Evolutionary conservation across 1,140 invertebrate genomes (phyloP).

Genomic region (Monochamus saltuarius): DNA sequence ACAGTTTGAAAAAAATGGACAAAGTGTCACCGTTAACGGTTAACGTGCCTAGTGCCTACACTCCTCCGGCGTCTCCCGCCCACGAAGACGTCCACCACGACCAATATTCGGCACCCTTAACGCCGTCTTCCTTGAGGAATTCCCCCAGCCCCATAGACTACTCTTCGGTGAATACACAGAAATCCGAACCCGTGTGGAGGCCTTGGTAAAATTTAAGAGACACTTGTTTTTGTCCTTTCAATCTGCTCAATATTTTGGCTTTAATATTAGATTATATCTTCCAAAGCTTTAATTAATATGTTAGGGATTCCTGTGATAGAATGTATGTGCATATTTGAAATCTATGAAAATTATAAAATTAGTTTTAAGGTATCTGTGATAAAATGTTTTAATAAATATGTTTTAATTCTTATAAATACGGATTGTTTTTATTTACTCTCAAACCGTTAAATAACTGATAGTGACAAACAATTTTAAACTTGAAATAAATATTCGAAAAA

Average conservation of each 20-base stretch:
- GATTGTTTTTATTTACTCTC: background rate
- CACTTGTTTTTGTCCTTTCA: conserved; percentile 1
- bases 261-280: conserved; percentile 5
- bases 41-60: conserved; percentile 54
- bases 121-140: conserved; percentile 63
- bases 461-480: too few species aligned
- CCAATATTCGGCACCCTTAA: conserved; percentile 59
- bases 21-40: conserved; percentile 56
- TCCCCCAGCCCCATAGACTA: conserved; percentile 29
- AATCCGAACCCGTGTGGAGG: conserved; percentile 60
- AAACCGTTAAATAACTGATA: too few species aligned
- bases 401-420: conserved; percentile 5
- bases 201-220: conserved; percentile 58
- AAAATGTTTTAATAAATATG: background rate
- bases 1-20: conserved; percentile 77
- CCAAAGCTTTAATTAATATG: background rate
- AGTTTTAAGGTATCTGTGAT: background rate
- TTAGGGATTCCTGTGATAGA: background rate
- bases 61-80: conserved; percentile 57
- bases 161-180: conserved; percentile 5
- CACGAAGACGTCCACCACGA: conserved; percentile 54
- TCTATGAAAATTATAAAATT: background rate
- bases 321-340: background rate
- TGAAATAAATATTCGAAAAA: too few species aligned
- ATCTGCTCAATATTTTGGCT: conserved; percentile 13